Percentiles rank a stretch among this genome's conserved stretches.
Conservation (phyloP, 2,113 vertebrate genomes). For the Podarcis muralis region DNA sequence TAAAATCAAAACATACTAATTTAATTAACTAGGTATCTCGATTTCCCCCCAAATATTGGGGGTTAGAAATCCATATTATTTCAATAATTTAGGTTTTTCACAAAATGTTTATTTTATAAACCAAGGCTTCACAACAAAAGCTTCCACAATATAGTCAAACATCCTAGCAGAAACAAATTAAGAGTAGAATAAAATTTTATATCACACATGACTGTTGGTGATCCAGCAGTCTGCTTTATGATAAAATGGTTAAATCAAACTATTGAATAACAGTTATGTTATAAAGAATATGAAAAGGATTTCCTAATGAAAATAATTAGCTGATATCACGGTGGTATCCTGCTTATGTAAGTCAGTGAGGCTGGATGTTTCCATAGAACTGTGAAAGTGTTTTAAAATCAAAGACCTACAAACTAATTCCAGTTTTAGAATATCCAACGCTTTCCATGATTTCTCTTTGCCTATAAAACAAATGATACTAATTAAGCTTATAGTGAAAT, state of each 20-base stretch:
- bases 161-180: background rate
- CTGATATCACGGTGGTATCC: background rate
- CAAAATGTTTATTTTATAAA: background rate
- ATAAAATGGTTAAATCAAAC: background rate
- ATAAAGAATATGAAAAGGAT: background rate
- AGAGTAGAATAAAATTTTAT: background rate
- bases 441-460: background rate
- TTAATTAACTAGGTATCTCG: slow-evolving; percentile 12
- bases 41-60: background rate
- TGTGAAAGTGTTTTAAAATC: background rate
- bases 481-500: background rate
- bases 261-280: background rate
- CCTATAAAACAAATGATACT: background rate
- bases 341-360: background rate
- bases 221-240: background rate
- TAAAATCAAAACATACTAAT: background rate
- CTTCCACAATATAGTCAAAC: background rate
- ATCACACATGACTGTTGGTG: background rate
- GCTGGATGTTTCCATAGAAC: background rate
- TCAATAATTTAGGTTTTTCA: background rate
- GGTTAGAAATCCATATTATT: background rate
- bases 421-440: background rate
- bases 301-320: background rate
- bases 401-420: background rate
- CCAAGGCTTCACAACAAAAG: background rate